These are phyloP conservation scores for Chionodraco myersi DNA, from an alignment of 2,113 vertebrate genomes.

Conservation along the genomic window DNA sequence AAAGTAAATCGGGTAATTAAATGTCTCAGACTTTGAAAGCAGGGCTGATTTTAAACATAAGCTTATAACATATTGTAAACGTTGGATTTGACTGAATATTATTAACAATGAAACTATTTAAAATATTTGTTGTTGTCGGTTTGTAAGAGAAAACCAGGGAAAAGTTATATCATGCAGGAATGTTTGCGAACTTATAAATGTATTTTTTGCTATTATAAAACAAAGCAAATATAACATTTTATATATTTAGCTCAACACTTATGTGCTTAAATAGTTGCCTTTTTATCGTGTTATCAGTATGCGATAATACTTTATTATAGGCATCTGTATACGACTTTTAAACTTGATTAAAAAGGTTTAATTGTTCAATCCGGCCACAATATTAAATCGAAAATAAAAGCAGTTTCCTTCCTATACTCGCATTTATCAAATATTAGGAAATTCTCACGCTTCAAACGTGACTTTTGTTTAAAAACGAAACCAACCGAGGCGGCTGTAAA, in stretches of 20 bases:
- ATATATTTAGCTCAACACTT: neutral
- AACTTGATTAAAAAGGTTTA: neutral
- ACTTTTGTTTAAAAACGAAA: slow-evolving; percentile 46
- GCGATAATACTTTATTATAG: neutral
- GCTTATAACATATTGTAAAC: neutral
- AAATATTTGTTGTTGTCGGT: neutral
- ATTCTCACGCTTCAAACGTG: neutral
- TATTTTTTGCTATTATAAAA: too few species aligned
- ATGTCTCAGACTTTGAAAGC: neutral
- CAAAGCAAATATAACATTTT: too few species aligned
- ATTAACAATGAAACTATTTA: neutral
- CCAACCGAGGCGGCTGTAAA: slow-evolving; percentile 35
- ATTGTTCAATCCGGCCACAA: neutral
- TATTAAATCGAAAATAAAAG: neutral
- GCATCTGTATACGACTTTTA: neutral
- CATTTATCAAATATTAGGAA: neutral
- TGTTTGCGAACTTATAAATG: too few species aligned
- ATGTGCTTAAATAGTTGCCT: neutral
- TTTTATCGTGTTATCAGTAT: neutral
- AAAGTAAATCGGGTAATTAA: neutral
- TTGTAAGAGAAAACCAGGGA: neutral
- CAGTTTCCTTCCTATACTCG: neutral
- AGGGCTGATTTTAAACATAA: neutral
- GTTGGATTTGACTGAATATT: neutral
- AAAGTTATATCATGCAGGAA: neutral